Percentiles rank a stretch among this genome's conserved stretches.
Evolutionary conservation across 1,140 invertebrate genomes (phyloP).

Genomic region (Rhopalosiphum maidis): DNA sequence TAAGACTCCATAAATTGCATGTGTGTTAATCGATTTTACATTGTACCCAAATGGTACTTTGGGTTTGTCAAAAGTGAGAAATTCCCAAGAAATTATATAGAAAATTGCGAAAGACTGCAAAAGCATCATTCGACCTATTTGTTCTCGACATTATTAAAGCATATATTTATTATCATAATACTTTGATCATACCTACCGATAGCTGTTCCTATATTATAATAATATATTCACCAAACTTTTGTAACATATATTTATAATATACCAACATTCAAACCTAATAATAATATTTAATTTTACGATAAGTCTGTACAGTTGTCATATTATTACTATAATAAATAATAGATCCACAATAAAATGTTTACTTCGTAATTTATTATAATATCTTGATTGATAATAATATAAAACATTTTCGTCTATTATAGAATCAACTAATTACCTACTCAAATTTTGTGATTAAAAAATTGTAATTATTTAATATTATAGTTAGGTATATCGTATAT

Average conservation of each 20-base stretch:
- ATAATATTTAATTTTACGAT: not conserved
- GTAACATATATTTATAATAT: constrained; percentile 13
- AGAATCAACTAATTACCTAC: not conserved
- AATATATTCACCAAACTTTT: constrained; percentile 29
- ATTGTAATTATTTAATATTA: constrained; percentile 12
- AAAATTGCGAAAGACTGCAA: not conserved
- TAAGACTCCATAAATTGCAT: not conserved
- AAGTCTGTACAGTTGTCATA: not conserved
- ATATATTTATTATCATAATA: constrained; percentile 17
- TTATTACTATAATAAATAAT: constrained; percentile 1
- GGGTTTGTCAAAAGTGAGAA: not conserved
- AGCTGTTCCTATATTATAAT: constrained; percentile 20
- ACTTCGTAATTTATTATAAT: not conserved
- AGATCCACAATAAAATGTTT: not conserved
- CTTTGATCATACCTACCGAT: not conserved
- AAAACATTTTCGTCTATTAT: constrained; percentile 16
- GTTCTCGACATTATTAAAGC: not conserved
- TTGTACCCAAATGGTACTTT: not conserved
- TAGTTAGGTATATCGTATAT: constrained; percentile 2
- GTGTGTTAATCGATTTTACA: not conserved
- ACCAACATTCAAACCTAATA: not conserved
- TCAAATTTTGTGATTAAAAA: constrained; percentile 9
- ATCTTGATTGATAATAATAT: not conserved
- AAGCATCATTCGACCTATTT: constrained; percentile 27
- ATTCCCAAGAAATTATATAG: not conserved